phyloP scores from a whole-genome alignment of 2,888 invertebrate species.

The Athetis lepigone region DNA sequence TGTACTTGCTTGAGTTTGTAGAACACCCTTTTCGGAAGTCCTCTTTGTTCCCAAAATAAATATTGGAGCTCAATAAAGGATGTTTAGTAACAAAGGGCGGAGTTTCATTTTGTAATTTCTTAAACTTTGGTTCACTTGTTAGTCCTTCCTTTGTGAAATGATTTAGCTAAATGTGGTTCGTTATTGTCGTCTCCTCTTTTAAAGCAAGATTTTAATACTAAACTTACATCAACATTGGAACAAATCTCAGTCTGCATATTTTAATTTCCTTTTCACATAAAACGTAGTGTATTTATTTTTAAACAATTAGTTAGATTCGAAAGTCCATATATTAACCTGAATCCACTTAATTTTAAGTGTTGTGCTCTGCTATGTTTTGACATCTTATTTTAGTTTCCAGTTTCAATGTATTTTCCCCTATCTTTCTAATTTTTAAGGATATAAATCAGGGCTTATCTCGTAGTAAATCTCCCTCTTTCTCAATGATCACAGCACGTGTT shows the following conservation, averaged over 20 bases:
- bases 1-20: slow-evolving; percentile 27
- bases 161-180: slow-evolving; percentile 4
- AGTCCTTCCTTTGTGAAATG: slow-evolving; percentile 3
- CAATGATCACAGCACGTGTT: slow-evolving; percentile 68
- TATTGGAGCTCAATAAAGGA: slow-evolving; percentile 39
- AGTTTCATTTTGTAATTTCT: slow-evolving; percentile 26
- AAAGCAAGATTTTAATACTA: neutral
- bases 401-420: slow-evolving; percentile 32
- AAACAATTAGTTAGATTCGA: slow-evolving; percentile 51
- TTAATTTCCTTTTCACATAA: slow-evolving; percentile 4
- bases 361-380: slow-evolving; percentile 53
- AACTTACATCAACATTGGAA: neutral
- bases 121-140: slow-evolving; percentile 19
- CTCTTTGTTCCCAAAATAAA: slow-evolving; percentile 52
- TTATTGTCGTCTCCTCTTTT: neutral
- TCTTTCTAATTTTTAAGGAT: slow-evolving; percentile 38
- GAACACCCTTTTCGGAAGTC: slow-evolving; percentile 29
- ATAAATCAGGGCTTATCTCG: slow-evolving; percentile 68
- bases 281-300: slow-evolving; percentile 17
- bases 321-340: slow-evolving; percentile 47
- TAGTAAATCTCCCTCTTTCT: slow-evolving; percentile 61
- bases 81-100: slow-evolving; percentile 33
- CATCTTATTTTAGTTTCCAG: slow-evolving; percentile 44
- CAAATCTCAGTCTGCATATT: neutral
- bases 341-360: slow-evolving; percentile 46